phyloP scores from a whole-genome alignment of 2,888 invertebrate species.

The Plagiodera versicolora region DNA sequence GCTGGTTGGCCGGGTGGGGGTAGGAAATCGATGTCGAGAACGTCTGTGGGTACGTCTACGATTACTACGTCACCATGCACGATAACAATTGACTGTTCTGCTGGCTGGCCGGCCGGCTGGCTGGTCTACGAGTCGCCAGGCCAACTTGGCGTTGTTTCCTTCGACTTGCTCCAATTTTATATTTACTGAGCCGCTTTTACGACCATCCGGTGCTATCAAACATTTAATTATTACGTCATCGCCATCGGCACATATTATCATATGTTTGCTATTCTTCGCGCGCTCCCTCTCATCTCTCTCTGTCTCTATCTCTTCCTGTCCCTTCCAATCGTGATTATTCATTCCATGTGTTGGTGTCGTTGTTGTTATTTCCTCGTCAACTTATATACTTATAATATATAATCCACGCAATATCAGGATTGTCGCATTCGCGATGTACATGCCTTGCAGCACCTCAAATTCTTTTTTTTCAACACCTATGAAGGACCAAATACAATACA shows the following conservation, averaged over 20 bases:
- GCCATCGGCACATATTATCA: not conserved
- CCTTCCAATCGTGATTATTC: not conserved
- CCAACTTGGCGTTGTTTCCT: conserved; percentile 42
- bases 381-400: too few relatives aligned
- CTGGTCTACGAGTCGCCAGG: conserved; percentile 23
- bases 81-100: conserved; percentile 32
- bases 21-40: conserved; percentile 53
- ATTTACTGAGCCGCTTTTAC: conserved; percentile 49
- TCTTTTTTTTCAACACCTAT: too few relatives aligned
- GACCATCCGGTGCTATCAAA: conserved; percentile 37
- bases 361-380: not conserved
- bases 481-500: too few relatives aligned
- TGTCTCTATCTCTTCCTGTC: not conserved
- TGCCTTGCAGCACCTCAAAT: too few relatives aligned
- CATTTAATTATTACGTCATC: conserved; percentile 43
- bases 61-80: conserved; percentile 50
- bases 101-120: too few relatives aligned
- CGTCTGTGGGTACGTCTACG: conserved; percentile 49
- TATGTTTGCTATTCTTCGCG: not conserved
- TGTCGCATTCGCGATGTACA: too few relatives aligned
- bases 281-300: too few relatives aligned
- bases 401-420: too few relatives aligned
- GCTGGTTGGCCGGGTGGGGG: conserved; percentile 53
- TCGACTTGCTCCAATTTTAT: conserved; percentile 51
- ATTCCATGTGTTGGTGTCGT: not conserved